Evolutionary conservation across 2,797 vertebrate species (phyloP).

Genomic region (Ptychadena robeensis): DNA sequence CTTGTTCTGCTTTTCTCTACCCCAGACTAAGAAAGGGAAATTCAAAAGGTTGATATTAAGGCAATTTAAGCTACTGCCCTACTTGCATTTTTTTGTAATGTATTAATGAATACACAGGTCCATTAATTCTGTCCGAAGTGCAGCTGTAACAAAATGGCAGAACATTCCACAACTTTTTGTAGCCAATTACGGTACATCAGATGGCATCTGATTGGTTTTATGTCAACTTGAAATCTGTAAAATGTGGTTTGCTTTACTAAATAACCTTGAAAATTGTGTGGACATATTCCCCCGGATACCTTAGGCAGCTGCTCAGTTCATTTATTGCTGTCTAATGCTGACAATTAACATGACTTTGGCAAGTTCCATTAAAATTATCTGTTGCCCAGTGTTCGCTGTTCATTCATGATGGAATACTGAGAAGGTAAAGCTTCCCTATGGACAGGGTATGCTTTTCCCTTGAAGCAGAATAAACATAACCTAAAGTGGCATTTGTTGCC

Average conservation of each 20-base stretch:
- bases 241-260: background rate
- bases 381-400: background rate
- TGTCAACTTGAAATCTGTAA: background rate
- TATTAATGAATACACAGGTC: too few species aligned
- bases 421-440: background rate
- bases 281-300: background rate
- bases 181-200: too few species aligned
- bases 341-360: background rate
- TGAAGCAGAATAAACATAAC: constrained; percentile 4
- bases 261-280: background rate
- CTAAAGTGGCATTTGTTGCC: background rate
- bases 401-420: background rate
- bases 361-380: background rate
- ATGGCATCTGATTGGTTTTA: background rate
- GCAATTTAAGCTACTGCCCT: too few species aligned
- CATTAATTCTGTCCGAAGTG: too few species aligned
- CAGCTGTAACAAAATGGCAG: too few species aligned
- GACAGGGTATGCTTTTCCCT: background rate
- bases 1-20: too few species aligned
- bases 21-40: too few species aligned
- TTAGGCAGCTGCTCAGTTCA: background rate
- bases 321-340: background rate
- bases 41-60: too few species aligned
- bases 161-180: background rate
- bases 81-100: too few species aligned